Base-by-base conservation (phyloP, 2,113 vertebrate genomes). In the Rhinoptilus africanus region DNA sequence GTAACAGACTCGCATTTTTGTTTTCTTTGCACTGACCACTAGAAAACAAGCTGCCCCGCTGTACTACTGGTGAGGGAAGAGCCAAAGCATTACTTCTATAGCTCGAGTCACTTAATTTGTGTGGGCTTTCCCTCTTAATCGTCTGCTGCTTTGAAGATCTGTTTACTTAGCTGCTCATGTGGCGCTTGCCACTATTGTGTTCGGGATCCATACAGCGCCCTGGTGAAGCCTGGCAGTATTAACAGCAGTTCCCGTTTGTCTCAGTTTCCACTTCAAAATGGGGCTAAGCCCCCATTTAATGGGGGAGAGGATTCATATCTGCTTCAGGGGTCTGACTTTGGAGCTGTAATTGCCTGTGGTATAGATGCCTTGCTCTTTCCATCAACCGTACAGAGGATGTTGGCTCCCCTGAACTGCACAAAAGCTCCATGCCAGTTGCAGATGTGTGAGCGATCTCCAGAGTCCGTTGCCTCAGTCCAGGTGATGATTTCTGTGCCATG, bases 21-120 rank as follows among this genome's bases (percentile, higher is more conserved):
- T 76, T 77, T 77, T 43, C 14, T 41, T 88, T 94, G 93, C 89
- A 95, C 84, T 94, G 85, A 95, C 63, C 32, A 88, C 86, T 92
- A 69, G 50, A 62, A 75, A 85, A 74, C 14, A 77, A 88, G 28
- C 68, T 68, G 5, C 47, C 20, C 9, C 26, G 14, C 47, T 37
- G 26, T 71, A 0, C 43, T 80, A 37, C 85, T 85, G 92, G 34
- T 2, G 5, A 85, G 51, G 83, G 35, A 92, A 71, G 84, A 84
- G 48, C 57, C 74, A 85, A 93, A 91, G 66, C 16, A 43, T 81
- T 91, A 60, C 60, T 82, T 76, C 16, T 73, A 1, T 64, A 82
- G 54, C 77, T 92, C 67, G 23, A 66, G 32, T 15, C 12, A 53
- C 45, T 85, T 89, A 32, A 48, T 89, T 66, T 78, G 24, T 9